These are phyloP conservation scores for Liparis tanakae DNA, from an alignment of 2,797 vertebrate genomes.

Conservation along the genomic window DNA sequence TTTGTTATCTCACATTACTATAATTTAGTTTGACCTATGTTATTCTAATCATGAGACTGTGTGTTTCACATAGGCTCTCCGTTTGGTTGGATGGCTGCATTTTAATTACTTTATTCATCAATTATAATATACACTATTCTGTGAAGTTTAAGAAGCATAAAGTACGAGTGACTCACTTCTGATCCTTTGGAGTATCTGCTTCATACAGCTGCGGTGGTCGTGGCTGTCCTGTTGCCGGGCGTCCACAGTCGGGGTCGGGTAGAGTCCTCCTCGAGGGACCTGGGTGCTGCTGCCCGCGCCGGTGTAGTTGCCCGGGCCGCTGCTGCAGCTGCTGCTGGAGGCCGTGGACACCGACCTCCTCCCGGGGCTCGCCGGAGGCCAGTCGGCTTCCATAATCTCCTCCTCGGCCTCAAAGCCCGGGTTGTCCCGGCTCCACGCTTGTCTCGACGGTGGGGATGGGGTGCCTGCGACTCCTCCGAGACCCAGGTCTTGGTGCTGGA, in stretches of 20 bases:
- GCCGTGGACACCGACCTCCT: slow-evolving; percentile 82
- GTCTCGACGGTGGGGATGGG: slow-evolving; percentile 90
- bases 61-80: not conserved
- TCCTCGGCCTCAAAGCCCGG: slow-evolving; percentile 95
- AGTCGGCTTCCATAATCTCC: slow-evolving; percentile 91
- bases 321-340: slow-evolving; percentile 81
- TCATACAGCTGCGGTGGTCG: slow-evolving; percentile 81
- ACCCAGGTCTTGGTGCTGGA: slow-evolving; percentile 82
- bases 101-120: not conserved
- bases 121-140: not conserved
- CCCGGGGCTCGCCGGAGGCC: slow-evolving; percentile 88
- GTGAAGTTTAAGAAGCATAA: not conserved
- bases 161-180: slow-evolving; percentile 82
- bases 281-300: slow-evolving; percentile 71
- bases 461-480: slow-evolving; percentile 75
- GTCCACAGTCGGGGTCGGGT: slow-evolving; percentile 74
- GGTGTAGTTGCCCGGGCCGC: slow-evolving; percentile 78
- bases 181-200: slow-evolving; percentile 87
- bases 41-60: not conserved
- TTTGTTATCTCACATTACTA: not conserved
- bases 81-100: not conserved
- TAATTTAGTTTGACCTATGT: not conserved
- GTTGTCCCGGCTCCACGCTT: slow-evolving; percentile 97
- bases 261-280: slow-evolving; percentile 79
- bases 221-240: slow-evolving; percentile 71